Percentiles rank a stretch among this genome's conserved stretches.
These are phyloP conservation scores for Martes flavigula DNA, from an alignment of 2,797 vertebrate genomes.

Conservation along the genomic window DNA sequence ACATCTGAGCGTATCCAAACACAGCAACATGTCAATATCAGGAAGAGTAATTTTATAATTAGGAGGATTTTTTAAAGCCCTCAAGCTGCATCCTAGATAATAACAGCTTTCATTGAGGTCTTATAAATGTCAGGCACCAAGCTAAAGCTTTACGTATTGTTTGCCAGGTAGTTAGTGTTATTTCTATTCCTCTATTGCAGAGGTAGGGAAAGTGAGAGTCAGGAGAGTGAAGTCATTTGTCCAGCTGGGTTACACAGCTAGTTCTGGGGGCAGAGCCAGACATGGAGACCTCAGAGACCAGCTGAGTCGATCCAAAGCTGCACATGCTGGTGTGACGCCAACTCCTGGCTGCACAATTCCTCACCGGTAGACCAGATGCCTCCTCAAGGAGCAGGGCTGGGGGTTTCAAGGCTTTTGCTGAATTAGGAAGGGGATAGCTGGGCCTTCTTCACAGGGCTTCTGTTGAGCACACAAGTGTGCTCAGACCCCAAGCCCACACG, in stretches of 20 bases:
- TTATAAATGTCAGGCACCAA: background rate
- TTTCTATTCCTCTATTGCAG: background rate
- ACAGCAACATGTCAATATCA: background rate
- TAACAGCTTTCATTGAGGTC: background rate
- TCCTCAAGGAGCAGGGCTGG: background rate
- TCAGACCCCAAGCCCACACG: rapidly evolving
- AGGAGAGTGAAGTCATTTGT: background rate
- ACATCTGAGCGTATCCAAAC: background rate
- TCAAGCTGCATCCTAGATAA: background rate
- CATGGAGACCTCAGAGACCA: background rate
- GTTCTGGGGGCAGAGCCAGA: background rate
- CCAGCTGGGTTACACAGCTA: background rate
- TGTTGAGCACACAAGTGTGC: background rate
- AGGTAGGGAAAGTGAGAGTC: background rate
- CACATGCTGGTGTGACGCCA: background rate
- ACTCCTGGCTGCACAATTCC: background rate
- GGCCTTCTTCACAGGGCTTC: background rate
- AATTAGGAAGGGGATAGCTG: background rate
- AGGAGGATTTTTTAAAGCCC: background rate
- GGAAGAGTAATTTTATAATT: background rate
- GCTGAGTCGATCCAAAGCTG: background rate
- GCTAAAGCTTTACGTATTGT: background rate
- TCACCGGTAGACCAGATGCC: background rate
- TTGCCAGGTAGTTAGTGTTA: background rate
- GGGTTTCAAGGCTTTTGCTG: background rate